Evolutionary conservation across 2,888 invertebrate genomes (phyloP).

Genomic region (Morpho helenor): DNA sequence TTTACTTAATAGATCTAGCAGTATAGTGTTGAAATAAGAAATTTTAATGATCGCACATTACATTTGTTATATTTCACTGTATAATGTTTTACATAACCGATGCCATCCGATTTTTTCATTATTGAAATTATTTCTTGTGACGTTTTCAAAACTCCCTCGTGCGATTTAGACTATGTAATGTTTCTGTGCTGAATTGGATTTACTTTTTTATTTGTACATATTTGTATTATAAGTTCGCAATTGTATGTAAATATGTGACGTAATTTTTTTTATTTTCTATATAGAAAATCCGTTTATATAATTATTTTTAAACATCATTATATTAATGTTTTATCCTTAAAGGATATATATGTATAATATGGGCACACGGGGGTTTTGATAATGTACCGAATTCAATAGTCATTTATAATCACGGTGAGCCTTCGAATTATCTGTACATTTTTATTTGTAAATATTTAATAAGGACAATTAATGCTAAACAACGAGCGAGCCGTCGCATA

Average conservation of each 20-base stretch:
- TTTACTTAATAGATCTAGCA: conserved; percentile 75
- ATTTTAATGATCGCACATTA: conserved; percentile 53
- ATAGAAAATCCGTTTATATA: conserved; percentile 14
- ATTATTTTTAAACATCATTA: conserved; percentile 13
- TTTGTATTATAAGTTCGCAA: conserved; percentile 47
- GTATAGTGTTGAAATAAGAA: conserved; percentile 58
- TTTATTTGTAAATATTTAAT: conserved; percentile 70
- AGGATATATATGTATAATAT: neutral
- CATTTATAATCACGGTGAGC: conserved; percentile 52
- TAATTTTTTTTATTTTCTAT: conserved; percentile 15
- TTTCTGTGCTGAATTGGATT: conserved; percentile 13
- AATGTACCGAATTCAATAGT: conserved; percentile 45
- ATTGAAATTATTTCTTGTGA: conserved; percentile 9
- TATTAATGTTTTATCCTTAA: conserved; percentile 16
- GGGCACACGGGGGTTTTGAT: conserved; percentile 46
- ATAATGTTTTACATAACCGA: conserved; percentile 45
- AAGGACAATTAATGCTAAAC: conserved; percentile 66
- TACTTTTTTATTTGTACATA: conserved; percentile 55
- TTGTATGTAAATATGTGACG: conserved; percentile 27
- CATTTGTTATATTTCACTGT: conserved; percentile 43
- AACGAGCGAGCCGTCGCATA: conserved; percentile 64
- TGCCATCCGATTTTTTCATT: conserved; percentile 45
- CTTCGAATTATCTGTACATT: conserved; percentile 63
- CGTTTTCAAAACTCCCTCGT: conserved; percentile 45
- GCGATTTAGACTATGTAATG: conserved; percentile 18